Evolutionary conservation across 2,888 invertebrate genomes (phyloP), one percentile per base, ranked within the genome.

Genomic region (Cephus rjabovi): DNA sequence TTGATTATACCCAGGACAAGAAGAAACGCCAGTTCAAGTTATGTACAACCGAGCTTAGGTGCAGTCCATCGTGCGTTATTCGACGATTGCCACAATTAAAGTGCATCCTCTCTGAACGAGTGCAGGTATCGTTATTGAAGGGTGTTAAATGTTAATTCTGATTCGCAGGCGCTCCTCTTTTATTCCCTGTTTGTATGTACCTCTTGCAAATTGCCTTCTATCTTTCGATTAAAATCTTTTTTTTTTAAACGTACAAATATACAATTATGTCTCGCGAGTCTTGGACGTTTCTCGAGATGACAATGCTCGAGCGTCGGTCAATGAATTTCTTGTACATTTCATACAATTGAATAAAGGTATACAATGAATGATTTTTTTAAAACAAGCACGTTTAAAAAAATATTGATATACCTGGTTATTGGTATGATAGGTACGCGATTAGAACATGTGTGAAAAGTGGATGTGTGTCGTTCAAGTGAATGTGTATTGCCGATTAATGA

Each of bases 11-110:
- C 4, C 76, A 90, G 89, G 79, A 87, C 87, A 12, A 89, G 89
- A 81, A 86, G 91, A 84, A 86, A 86, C 31, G 85, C 88, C 76
- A 88, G 89, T 79, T 89, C 90, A 34, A 89, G 89, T 82, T 91
- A 90, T 71, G 89, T 90, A 40, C 91, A 91, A 76, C 89, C 91
- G 56, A 91, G 89, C 82, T 88, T 91, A 81, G 91, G 90, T 80
- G 88, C 90, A 34, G 90, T 91, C 35, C 91, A 91, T 84, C 90
- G 91, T 35, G 91, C 91, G 56, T 84, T 91, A 34, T 91, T 91
- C 78, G 90, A 91, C 75, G 88, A 91, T 81, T 89, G 88, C 56
- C 56, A 56, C 23, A 56, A 56, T 2, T 56, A 56, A 56, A 56
- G 56, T 56, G 9, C 56, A 23, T 23, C 56, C 23, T 23, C 56